Evolutionary conservation across 2,797 vertebrate species (phyloP), one percentile per base, ranked within the genome.

Genomic region (Anisognathus igniventris): DNA sequence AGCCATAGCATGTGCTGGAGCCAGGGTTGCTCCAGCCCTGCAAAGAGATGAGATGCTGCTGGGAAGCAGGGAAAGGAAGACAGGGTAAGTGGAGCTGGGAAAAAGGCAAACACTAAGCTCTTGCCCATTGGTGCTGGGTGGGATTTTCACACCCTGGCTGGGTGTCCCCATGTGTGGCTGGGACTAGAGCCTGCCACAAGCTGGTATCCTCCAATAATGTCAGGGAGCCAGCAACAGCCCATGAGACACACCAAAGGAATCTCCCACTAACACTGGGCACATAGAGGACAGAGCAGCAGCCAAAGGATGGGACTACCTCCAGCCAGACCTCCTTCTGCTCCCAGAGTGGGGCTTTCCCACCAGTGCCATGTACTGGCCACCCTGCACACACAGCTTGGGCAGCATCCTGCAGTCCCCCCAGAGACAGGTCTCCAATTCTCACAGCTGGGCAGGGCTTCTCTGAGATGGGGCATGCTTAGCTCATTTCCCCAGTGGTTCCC

Each of bases 271-370:
- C 25, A 23, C 0, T 0, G 25, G 27, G 27, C 37, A 75, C 4
- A 1, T 1, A 8, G 25, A 62, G 12, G 33, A 47, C 2, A 3
- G 8, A 37, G n/a, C 1, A 1, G 65, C 57, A 80, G 66, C 35
- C 47, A 30, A 61, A 77, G 28, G 25, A 20, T 35, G 50, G 45
- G 78, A 71, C 37, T 77, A 47, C 18, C 35, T 87, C 40, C 14
- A 33, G 37, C 9, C 86, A 88, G 50, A 74, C 24, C n/a, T 68
- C 66, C 6, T 1, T 30, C 39, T 73, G 67, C 18, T 60, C 20
- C 35, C 31, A 44, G 39, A 83, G 24, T 15, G 14, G 47, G 17
- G 20, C 42, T 73, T 64, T 47, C 51, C 42, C 58, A 64, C 7
- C 58, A 56, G 23, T 14, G 79, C 27, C n/a, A 70, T 1, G 1